These are phyloP conservation scores for Drosophila dives DNA, from an alignment of 2,888 invertebrate species.

Conservation along the genomic window DNA sequence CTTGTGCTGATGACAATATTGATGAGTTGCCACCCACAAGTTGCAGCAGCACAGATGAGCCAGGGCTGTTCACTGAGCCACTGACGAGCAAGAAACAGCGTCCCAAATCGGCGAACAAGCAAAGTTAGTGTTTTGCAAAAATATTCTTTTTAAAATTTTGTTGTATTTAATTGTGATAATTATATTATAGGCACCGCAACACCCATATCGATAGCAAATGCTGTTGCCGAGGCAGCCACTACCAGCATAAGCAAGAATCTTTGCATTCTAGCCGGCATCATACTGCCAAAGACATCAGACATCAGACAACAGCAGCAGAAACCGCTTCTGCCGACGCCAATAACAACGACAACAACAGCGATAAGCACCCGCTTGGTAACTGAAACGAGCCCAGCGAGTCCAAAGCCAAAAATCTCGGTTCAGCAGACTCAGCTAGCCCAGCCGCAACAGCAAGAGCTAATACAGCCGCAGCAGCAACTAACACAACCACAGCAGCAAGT, in stretches of 20 bases:
- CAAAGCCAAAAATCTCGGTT: constrained; percentile 11
- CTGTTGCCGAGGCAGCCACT: constrained; percentile 66
- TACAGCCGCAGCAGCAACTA: background rate
- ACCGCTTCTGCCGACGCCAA: constrained; percentile 36
- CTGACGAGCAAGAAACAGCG: constrained; percentile 48
- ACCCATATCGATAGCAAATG: constrained; percentile 70
- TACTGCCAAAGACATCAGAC: constrained; percentile 19
- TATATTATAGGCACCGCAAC: constrained; percentile 62
- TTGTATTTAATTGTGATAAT: background rate
- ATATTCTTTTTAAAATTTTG: too few species aligned
- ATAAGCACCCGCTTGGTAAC: constrained; percentile 4
- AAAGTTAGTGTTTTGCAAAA: constrained; percentile 48
- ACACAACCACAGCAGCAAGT: constrained; percentile 24
- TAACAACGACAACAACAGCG: constrained; percentile 26
- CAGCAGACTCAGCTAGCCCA: background rate
- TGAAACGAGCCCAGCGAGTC: constrained; percentile 9
- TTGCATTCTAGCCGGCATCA: constrained; percentile 45
- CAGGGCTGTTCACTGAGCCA: constrained; percentile 54
- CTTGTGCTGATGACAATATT: constrained; percentile 2
- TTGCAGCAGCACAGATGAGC: constrained; percentile 8
- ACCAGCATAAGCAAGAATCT: constrained; percentile 34
- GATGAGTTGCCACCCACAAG: constrained; percentile 5
- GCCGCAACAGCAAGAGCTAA: background rate
- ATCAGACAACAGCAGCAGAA: constrained; percentile 24
- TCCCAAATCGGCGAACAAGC: constrained; percentile 72